Conservation (phyloP, 2,888 invertebrate species). For the Tetropium fuscum region DNA sequence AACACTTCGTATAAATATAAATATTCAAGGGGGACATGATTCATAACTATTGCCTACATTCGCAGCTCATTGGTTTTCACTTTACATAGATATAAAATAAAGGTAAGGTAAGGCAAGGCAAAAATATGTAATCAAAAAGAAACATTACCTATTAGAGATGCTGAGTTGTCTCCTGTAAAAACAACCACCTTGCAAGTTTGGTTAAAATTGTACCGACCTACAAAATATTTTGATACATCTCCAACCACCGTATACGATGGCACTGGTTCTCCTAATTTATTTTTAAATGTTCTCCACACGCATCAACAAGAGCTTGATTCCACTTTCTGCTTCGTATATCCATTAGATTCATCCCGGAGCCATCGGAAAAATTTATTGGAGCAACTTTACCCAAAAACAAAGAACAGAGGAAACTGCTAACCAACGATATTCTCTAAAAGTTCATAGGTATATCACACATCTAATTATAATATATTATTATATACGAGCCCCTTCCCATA, state of each 20-base stretch:
- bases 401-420: slow-evolving; percentile 93
- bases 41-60: no score
- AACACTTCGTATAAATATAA: no score
- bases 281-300: slow-evolving; percentile 81
- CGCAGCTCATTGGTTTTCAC: no score
- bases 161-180: slow-evolving; percentile 97
- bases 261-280: slow-evolving; percentile 82
- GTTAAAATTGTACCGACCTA: slow-evolving; percentile 87
- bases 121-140: no score
- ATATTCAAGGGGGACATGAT: no score
- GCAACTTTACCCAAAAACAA: slow-evolving; percentile 89
- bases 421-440: slow-evolving; percentile 87
- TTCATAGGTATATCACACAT: no score
- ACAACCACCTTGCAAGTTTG: slow-evolving; percentile 84
- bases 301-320: slow-evolving; percentile 80
- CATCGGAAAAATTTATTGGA: slow-evolving; percentile 92
- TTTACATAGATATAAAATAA: no score
- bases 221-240: slow-evolving; percentile 81
- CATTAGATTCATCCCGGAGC: slow-evolving; percentile 96
- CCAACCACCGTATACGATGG: slow-evolving; percentile 80
- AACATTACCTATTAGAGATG: slow-evolving; percentile 82
- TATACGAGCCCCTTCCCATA: no score
- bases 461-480: no score
- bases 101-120: no score
- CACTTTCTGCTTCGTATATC: slow-evolving; percentile 84